Percentiles rank a stretch among this genome's conserved stretches.
phyloP scores from a whole-genome alignment of 92 coral and sea anemone genomes.

The Pocillopora grandis region DNA sequence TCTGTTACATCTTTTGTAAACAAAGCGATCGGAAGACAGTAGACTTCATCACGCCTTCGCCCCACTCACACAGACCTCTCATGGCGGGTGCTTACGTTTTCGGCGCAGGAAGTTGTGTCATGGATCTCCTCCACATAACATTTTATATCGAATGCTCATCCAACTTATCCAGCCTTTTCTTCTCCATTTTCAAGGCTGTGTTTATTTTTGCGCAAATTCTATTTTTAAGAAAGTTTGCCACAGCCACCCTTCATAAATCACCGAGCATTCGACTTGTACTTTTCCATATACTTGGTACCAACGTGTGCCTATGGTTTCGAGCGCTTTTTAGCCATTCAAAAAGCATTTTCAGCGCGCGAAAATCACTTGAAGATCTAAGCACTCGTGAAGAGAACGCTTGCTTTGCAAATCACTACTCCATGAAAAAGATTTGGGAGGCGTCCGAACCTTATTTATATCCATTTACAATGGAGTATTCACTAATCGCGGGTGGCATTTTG shows the following conservation, averaged over 20 bases:
- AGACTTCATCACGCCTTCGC: constrained; percentile 83
- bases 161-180: constrained; percentile 87
- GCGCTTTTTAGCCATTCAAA: constrained; percentile 89
- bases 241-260: constrained; percentile 94
- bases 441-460: constrained; percentile 95
- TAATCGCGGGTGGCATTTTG: constrained; percentile 91
- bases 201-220: constrained; percentile 90
- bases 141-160: constrained; percentile 90
- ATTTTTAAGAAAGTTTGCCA: constrained; percentile 91
- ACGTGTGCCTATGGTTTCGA: constrained; percentile 90
- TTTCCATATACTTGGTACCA: constrained; percentile 95
- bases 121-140: constrained; percentile 90
- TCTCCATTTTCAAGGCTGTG: constrained; percentile 91
- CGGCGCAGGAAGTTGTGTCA: constrained; percentile 93
- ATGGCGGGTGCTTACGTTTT: constrained; percentile 97
- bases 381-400: constrained; percentile 69
- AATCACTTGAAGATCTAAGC: constrained; percentile 50
- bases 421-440: constrained; percentile 89
- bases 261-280: constrained; percentile 93
- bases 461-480: constrained; percentile 91
- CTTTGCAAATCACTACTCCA: constrained; percentile 79
- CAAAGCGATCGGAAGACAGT: constrained; percentile 92
- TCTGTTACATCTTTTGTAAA: constrained; percentile 90
- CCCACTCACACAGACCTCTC: constrained; percentile 91
- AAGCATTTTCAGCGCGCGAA: constrained; percentile 65